Base-by-base conservation (phyloP, 2,888 invertebrate species). In the Leptinotarsa haldemani region DNA sequence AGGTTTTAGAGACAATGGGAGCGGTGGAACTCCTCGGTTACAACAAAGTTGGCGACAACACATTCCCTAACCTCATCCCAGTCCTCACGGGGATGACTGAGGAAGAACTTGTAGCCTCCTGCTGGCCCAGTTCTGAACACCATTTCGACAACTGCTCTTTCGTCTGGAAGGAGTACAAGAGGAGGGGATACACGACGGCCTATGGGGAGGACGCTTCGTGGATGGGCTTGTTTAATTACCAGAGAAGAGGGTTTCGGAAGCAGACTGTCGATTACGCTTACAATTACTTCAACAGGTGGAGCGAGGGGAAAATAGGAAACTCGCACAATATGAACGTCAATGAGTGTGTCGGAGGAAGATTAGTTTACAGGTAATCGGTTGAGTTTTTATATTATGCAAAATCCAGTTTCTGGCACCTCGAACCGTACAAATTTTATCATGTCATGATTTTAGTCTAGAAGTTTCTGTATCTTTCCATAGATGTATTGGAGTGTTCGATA, bases 31-130 rank as follows among this genome's bases (percentile, higher is more conserved):
- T 98, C 84, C 87, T 93, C 79, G 98, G 97, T 7, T 97, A 96
- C 87, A 97, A 95, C 85, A 98, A 97, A 90, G 94, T 98, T 9
- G 98, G 93, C 4, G 97, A 97, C 86, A 98, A 97, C 86, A 97
- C 97, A 0, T 97, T 95, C 85, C 96, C 97, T 0, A 98, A 98
- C 86, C 86, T 98, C 74, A 91, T 94, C 12, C 94, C 97, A 0
- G 90, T 95, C 76, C 88, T 97, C 15, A 91, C 93, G 3, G 97
- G 97, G 0, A 84, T 93, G 58, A 90, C 90, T 56, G 91, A 91
- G 46, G 88, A 88, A 0, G 94, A 95, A 82, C 85, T 95, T 64
- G 88, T 88, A 67, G 87, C 88, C 71, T 89, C 87, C 0, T 96
- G 95, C 83, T 91, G 93, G 90, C 78, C 78, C 2, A 71, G 72